phyloP scores from a whole-genome alignment of 2,113 vertebrate genomes.

The Dermatemys mawii region DNA sequence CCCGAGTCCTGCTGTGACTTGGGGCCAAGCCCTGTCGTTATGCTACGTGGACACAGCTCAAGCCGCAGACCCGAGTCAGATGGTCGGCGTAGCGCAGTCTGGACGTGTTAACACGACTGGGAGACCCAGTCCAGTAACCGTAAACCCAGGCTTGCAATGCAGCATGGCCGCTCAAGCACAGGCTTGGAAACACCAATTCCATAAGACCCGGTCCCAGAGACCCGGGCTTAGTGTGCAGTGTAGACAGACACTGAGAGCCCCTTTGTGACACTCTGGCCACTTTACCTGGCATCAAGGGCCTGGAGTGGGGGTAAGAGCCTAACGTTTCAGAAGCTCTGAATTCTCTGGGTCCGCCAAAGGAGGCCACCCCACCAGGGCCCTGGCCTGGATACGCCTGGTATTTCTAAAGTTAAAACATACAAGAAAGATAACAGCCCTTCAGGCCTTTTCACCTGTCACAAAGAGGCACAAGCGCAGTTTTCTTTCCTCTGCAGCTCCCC shows the following conservation, averaged over 20 bases:
- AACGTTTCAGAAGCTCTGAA: neutral
- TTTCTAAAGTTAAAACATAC: neutral
- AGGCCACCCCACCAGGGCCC: neutral
- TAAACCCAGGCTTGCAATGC: neutral
- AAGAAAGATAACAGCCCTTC: neutral
- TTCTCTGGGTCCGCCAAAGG: neutral
- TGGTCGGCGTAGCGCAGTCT: neutral
- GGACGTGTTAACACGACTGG: neutral
- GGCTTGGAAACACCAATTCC: neutral
- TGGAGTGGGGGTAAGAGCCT: neutral
- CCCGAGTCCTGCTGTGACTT: neutral
- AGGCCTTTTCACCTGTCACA: neutral
- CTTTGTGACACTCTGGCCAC: neutral
- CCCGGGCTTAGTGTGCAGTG: neutral
- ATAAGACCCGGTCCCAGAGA: neutral
- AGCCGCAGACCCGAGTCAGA: neutral
- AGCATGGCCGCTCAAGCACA: neutral
- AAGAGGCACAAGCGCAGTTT: neutral
- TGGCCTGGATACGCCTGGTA: accelerated
- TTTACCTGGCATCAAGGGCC: neutral
- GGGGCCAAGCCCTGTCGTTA: neutral
- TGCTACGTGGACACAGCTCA: neutral
- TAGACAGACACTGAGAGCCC: neutral
- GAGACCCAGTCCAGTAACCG: neutral
- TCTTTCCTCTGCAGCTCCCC: neutral